Percentiles rank a stretch among this genome's conserved stretches.
These are phyloP conservation scores for Dryobotodes eremita DNA, from an alignment of 2,888 invertebrate species.

Conservation along the genomic window DNA sequence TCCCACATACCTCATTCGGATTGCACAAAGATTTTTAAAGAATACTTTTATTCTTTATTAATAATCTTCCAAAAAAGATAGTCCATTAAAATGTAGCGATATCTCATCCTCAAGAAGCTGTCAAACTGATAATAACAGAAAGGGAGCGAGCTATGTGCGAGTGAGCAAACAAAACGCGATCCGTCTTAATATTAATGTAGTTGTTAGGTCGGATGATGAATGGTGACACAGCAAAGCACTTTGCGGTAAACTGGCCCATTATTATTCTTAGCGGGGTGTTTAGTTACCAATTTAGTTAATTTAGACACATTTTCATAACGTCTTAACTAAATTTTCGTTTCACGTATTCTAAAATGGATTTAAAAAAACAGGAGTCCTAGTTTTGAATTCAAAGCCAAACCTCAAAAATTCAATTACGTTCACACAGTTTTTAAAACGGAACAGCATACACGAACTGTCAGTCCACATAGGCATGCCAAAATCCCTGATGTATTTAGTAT, in stretches of 20 bases:
- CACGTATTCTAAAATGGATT: slow-evolving; percentile 22
- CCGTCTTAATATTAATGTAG: slow-evolving; percentile 87
- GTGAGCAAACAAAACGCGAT: slow-evolving; percentile 76
- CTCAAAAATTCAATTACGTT: slow-evolving; percentile 35
- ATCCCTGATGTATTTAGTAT: slow-evolving; percentile 64
- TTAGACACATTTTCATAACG: slow-evolving; percentile 68
- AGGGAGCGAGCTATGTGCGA: slow-evolving; percentile 72
- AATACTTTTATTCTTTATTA: slow-evolving; percentile 61
- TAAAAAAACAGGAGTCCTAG: background rate
- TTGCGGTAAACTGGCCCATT: slow-evolving; percentile 85
- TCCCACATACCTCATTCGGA: slow-evolving; percentile 50
- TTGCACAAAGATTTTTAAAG: slow-evolving; percentile 48
- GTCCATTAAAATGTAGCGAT: slow-evolving; percentile 70
- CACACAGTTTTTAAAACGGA: slow-evolving; percentile 41
- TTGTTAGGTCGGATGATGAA: slow-evolving; percentile 85
- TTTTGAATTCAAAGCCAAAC: slow-evolving; percentile 27
- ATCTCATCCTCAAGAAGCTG: slow-evolving; percentile 74
- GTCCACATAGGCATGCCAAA: slow-evolving; percentile 52
- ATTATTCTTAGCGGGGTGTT: slow-evolving; percentile 84
- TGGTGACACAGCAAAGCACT: slow-evolving; percentile 89
- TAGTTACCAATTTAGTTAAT: slow-evolving; percentile 81
- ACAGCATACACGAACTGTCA: slow-evolving; percentile 11
- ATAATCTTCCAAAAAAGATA: slow-evolving; percentile 67
- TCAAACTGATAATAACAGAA: slow-evolving; percentile 81
- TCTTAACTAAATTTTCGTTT: slow-evolving; percentile 37